phyloP scores from a whole-genome alignment of 2,113 vertebrate species.

The Haemorhous mexicanus region DNA sequence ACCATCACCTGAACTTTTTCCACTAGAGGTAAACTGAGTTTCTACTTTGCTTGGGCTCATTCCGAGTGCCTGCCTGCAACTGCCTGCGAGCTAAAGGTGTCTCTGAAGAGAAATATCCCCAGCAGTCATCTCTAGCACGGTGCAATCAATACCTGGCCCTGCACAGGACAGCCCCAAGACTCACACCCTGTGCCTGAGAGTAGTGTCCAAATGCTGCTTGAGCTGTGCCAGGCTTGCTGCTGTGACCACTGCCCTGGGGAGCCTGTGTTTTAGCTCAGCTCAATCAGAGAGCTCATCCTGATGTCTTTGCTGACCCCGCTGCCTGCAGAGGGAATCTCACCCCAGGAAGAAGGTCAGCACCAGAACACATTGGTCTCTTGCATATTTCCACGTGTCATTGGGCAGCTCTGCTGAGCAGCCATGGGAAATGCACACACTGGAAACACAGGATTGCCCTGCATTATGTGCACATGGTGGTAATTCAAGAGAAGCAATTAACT shows the following conservation, averaged over 20 bases:
- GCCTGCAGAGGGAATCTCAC: not conserved
- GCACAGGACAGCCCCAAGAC: not conserved
- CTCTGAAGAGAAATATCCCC: too few relatives aligned
- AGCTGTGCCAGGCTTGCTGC: not conserved
- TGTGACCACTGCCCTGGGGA: not conserved
- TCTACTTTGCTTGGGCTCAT: too few relatives aligned
- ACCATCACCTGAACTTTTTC: too few relatives aligned
- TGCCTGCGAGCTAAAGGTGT: too few relatives aligned
- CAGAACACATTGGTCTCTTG: not conserved
- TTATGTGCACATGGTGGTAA: not conserved
- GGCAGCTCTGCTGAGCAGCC: not conserved
- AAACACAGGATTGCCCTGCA: not conserved
- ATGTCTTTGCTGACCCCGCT: not conserved
- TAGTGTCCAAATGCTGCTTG: not conserved
- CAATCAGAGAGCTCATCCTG: not conserved
- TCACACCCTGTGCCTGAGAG: not conserved
- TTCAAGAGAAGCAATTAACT: not conserved
- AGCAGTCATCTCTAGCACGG: too few relatives aligned
- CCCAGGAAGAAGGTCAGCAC: not conserved
- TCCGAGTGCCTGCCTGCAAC: too few relatives aligned
- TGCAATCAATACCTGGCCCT: too few relatives aligned
- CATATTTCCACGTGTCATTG: fast-evolving
- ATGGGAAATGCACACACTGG: not conserved
- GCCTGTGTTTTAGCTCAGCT: not conserved
- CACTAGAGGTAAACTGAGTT: too few relatives aligned